Evolutionary conservation across 2,797 vertebrate species (phyloP), one percentile per base, ranked within the genome.

Genomic region (Artibeus jamaicensis): DNA sequence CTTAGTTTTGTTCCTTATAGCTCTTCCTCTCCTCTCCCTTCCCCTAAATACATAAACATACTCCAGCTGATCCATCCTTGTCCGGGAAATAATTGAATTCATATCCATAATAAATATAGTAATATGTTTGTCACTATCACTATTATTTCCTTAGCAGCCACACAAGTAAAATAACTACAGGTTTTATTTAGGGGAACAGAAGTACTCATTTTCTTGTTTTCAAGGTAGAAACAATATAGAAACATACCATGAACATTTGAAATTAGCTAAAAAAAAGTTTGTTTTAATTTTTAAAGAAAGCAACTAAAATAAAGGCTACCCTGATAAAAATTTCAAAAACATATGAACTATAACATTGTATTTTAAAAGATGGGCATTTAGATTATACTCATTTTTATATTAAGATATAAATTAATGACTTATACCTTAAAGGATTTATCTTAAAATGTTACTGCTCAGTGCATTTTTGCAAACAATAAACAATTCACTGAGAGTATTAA

Each of bases 381-480:
- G 18, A 46, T 92, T 95, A 95, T 92, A 78, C 3, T 90, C 65
- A 95, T 82, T 95, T 59, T 87, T 91, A 93, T 78, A 89, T 82
- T 92, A 90, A 89, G 94, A 96, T 91, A 83, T 86, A 93, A 96
- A 76, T 84, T 92, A 93, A 78, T 79, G 77, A 95, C 32, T 96
- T 93, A 34, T 86, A 93, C 39, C n/a, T 93, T 42, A 89, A 53
- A 84, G 89, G 62, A 74, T 78, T 94, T 94, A 91, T 93, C 92
- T 95, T 84, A 88, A 68, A 97, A 96, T 90, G 68, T 83, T 92
- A 86, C 83, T 83, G 79, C 96, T 81, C 50, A 34, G 73, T 82
- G 88, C 44, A 91, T 92, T 89, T 95, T 98, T 98, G 82, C 59
- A 95, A 97, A 96, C 85, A 98, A 97, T 97, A 98, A 98, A 98